These are phyloP conservation scores for Promerops cafer DNA, from an alignment of 2,113 vertebrate species.

Conservation along the genomic window DNA sequence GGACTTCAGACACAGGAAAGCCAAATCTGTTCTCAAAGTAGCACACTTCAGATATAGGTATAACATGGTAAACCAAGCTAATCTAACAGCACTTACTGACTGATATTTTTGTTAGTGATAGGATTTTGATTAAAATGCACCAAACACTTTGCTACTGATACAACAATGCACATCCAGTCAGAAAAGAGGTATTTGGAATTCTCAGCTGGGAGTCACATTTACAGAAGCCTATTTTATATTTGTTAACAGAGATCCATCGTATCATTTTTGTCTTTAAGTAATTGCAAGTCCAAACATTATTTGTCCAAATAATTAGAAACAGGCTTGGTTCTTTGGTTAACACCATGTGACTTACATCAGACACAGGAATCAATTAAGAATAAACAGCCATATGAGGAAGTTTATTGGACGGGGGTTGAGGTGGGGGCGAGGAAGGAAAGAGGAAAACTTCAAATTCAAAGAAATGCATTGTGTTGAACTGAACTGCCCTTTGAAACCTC, in stretches of 20 bases:
- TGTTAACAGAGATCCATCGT: background rate
- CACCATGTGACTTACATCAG: constrained; percentile 9
- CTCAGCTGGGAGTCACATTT: background rate
- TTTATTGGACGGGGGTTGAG: background rate
- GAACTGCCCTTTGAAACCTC: constrained; percentile 50
- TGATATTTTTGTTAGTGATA: background rate
- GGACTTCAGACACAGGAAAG: background rate
- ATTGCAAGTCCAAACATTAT: constrained; percentile 17
- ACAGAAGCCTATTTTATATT: constrained; percentile 12
- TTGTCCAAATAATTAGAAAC: constrained; percentile 22
- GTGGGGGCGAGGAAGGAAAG: background rate
- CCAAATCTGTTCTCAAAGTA: background rate
- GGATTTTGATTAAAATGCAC: constrained; percentile 31
- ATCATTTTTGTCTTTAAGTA: background rate
- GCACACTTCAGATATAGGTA: background rate
- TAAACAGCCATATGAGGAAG: constrained; percentile 17
- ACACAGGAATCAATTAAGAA: constrained; percentile 6
- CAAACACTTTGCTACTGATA: constrained; percentile 13
- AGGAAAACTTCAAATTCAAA: constrained; percentile 22
- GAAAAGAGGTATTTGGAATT: constrained; percentile 46
- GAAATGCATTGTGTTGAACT: constrained; percentile 47
- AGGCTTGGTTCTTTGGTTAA: constrained; percentile 52
- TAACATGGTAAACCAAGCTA: background rate
- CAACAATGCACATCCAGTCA: background rate
- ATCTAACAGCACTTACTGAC: background rate